Conservation (phyloP, 1,140 invertebrate species). For the Scaptodrosophila lebanonensis region DNA sequence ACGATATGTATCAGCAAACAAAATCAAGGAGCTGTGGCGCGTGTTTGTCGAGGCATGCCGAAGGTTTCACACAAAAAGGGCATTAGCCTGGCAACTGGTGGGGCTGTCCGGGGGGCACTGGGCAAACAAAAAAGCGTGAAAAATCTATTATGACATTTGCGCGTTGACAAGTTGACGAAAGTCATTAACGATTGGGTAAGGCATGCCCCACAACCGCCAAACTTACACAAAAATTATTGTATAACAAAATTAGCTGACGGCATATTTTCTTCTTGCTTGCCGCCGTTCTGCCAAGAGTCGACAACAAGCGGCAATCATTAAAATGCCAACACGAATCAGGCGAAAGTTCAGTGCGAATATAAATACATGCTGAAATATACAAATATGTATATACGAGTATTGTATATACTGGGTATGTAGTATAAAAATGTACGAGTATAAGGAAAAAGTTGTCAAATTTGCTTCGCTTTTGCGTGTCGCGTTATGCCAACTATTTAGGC, state of each 20-base stretch:
- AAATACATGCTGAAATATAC: neutral
- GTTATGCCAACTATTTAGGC: slow-evolving; percentile 3
- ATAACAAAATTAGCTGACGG: slow-evolving; percentile 12
- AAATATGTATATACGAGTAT: neutral
- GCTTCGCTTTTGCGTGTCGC: too few relatives aligned
- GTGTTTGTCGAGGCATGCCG: slow-evolving; percentile 6
- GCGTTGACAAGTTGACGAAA: slow-evolving; percentile 67
- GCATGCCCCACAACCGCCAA: neutral
- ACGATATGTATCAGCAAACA: slow-evolving; percentile 41
- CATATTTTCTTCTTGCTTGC: neutral
- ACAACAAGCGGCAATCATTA: slow-evolving; percentile 35
- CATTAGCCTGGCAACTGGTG: slow-evolving; percentile 32
- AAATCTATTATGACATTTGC: slow-evolving; percentile 72
- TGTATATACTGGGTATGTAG: too few relatives aligned
- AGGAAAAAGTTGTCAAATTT: neutral
- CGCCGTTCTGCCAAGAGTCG: neutral
- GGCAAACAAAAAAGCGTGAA: slow-evolving; percentile 50
- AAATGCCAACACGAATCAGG: slow-evolving; percentile 40
- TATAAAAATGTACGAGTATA: neutral
- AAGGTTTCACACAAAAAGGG: slow-evolving; percentile 23
- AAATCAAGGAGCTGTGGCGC: slow-evolving; percentile 51
- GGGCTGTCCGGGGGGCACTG: slow-evolving; percentile 25
- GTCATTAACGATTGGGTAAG: slow-evolving; percentile 57
- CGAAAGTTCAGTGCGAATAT: neutral
- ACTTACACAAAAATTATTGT: slow-evolving; percentile 11